Evolutionary conservation across 2,113 vertebrate species (phyloP).

Genomic region (Etheostoma spectabile): DNA sequence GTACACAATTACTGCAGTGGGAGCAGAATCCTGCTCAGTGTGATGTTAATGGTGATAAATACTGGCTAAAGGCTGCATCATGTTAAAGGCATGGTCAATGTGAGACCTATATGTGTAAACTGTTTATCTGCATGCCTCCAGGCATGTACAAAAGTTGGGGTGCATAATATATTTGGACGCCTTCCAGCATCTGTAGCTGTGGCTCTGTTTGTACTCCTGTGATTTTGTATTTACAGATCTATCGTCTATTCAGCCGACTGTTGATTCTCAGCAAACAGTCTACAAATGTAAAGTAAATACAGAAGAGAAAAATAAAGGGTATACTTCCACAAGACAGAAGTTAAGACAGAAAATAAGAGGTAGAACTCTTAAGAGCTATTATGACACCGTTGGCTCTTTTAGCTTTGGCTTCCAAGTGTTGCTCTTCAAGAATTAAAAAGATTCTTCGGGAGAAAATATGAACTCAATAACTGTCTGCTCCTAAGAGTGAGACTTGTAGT

Average conservation of each 20-base stretch:
- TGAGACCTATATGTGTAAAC: slow-evolving; percentile 34
- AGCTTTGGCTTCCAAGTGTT: slow-evolving; percentile 2
- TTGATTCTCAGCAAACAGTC: slow-evolving; percentile 15
- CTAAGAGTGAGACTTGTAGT: not conserved
- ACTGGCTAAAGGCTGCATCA: slow-evolving; percentile 22
- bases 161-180: not conserved
- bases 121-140: slow-evolving; percentile 16
- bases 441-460: not conserved
- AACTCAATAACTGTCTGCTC: slow-evolving; percentile 1
- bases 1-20: slow-evolving; percentile 4
- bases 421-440: slow-evolving; percentile 1
- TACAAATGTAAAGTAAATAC: slow-evolving; percentile 21
- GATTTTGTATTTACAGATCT: slow-evolving; percentile 30
- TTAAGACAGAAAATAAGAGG: not conserved
- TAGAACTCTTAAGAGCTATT: not conserved
- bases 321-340: not conserved
- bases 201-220: slow-evolving; percentile 42
- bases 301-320: slow-evolving; percentile 21
- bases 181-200: slow-evolving; percentile 31
- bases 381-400: not conserved
- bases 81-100: not conserved
- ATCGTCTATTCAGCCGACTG: slow-evolving; percentile 1
- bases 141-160: not conserved
- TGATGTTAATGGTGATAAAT: slow-evolving; percentile 20
- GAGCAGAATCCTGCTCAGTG: not conserved